Evolutionary conservation across 2,888 invertebrate genomes (phyloP).

Genomic region (Neoitamus cyanurus): DNA sequence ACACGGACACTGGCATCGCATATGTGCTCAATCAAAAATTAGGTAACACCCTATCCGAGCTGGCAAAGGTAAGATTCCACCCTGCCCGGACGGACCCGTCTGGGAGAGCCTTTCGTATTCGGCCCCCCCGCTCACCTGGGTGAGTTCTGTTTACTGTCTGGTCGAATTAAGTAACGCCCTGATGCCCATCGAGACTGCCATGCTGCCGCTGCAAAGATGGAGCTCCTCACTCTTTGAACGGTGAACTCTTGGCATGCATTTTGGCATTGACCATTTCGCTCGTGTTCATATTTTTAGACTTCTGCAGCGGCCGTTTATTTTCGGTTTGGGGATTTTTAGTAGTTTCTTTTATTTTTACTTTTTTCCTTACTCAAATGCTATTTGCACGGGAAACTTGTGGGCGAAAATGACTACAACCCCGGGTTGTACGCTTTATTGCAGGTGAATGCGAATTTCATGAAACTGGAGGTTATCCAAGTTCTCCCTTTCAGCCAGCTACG

Average conservation of each 20-base stretch:
- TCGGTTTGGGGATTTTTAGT: not conserved
- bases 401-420: not conserved
- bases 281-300: conserved; percentile 2
- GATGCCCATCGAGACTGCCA: not conserved
- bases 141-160: not conserved
- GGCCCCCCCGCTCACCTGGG: not conserved
- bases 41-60: not conserved
- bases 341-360: not conserved
- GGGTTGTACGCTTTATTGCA: not conserved
- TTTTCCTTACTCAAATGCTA: not conserved
- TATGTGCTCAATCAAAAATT: not conserved
- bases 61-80: not conserved
- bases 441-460: not conserved
- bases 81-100: not conserved
- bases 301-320: not conserved
- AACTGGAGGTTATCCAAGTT: not conserved
- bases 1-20: not conserved
- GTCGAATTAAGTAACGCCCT: not conserved
- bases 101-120: not conserved
- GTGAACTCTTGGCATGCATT: conserved; percentile 24
- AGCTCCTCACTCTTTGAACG: not conserved
- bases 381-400: not conserved
- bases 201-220: not conserved
- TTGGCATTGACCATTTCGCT: conserved; percentile 21
- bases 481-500: not conserved